Conservation (phyloP, 2,113 vertebrate species). For the Gulo gulo region DNA sequence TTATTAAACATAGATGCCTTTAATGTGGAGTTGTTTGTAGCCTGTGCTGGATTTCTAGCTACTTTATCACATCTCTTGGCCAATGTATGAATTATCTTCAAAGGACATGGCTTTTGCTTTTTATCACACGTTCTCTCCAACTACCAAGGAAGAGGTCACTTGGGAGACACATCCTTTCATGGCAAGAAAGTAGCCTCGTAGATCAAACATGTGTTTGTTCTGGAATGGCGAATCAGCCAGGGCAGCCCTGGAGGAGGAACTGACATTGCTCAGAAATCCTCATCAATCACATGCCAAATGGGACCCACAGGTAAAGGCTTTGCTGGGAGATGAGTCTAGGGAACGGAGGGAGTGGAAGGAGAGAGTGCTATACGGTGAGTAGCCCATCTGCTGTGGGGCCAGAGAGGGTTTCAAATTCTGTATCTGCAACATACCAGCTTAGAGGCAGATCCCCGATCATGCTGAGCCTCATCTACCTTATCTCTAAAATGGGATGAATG, state of each 20-base stretch:
- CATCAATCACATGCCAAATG: neutral
- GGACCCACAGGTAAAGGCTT: neutral
- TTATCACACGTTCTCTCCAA: conserved; percentile 76
- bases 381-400: neutral
- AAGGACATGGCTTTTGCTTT: conserved; percentile 77
- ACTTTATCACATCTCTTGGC: conserved; percentile 80
- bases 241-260: conserved; percentile 12
- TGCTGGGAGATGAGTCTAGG: neutral
- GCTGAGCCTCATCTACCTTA: neutral
- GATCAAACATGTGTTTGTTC: conserved; percentile 70
- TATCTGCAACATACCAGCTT: neutral
- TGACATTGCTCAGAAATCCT: neutral
- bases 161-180: conserved; percentile 76
- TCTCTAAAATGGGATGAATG: neutral
- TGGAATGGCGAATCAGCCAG: conserved; percentile 38
- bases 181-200: conserved; percentile 66
- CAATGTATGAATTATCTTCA: conserved; percentile 84
- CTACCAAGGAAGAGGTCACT: conserved; percentile 70
- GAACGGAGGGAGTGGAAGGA: neutral
- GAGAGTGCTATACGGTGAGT: neutral
- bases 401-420: neutral
- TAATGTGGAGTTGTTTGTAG: conserved; percentile 80
- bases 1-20: conserved; percentile 80
- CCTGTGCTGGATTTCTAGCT: conserved; percentile 74
- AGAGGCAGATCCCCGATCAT: neutral